phyloP scores from a whole-genome alignment of 2,797 vertebrate species.

The Arctocebus calabarensis region DNA sequence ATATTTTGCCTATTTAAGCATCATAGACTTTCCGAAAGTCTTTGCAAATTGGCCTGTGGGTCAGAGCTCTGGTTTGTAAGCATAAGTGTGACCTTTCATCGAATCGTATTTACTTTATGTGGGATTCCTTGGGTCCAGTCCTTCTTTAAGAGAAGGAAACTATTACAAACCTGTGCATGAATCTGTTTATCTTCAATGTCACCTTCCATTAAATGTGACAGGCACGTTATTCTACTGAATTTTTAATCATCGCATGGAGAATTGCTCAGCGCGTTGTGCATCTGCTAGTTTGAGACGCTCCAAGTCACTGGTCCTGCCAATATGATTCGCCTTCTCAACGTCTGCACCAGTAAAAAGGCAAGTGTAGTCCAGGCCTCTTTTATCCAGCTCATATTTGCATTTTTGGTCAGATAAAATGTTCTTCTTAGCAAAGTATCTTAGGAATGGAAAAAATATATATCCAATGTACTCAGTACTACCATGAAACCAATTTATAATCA shows the following conservation, averaged over 20 bases:
- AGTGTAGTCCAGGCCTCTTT: neutral
- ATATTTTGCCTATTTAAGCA: conserved; percentile 64
- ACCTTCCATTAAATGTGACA: conserved; percentile 70
- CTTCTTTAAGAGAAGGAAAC: conserved; percentile 51
- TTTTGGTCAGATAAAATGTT: neutral
- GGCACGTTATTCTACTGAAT: conserved; percentile 63
- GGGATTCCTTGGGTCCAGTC: neutral
- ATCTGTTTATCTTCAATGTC: conserved; percentile 62
- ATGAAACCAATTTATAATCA: too few species aligned
- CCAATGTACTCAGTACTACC: too few species aligned
- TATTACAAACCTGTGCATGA: conserved; percentile 57
- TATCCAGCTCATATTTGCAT: neutral
- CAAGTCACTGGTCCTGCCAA: conserved; percentile 45
- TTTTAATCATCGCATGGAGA: conserved; percentile 75
- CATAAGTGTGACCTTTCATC: neutral
- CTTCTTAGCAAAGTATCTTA: too few species aligned
- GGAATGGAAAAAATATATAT: too few species aligned
- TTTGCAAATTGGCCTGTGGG: conserved; percentile 12
- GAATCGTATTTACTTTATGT: conserved; percentile 36
- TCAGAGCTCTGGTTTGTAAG: conserved; percentile 59
- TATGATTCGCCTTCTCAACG: conserved; percentile 25
- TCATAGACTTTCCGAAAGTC: conserved; percentile 33
- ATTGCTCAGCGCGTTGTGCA: neutral
- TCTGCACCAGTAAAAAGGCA: conserved; percentile 34
- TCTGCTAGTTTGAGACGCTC: conserved; percentile 61